Evolutionary conservation across 2,797 vertebrate species (phyloP).

Genomic region (Anisognathus igniventris): DNA sequence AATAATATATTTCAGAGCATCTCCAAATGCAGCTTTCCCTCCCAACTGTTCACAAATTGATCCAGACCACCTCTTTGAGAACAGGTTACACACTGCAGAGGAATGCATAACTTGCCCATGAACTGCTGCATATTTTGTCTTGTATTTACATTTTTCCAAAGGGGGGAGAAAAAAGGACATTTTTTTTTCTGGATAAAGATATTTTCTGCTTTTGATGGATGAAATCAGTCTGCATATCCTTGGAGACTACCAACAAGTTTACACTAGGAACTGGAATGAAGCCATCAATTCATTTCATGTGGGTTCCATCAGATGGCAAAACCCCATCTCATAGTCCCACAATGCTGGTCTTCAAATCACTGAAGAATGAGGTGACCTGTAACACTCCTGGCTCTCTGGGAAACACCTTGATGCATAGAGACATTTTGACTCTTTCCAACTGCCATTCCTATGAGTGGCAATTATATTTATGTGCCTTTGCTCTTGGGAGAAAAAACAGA

Average conservation of each 20-base stretch:
- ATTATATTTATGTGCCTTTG: neutral
- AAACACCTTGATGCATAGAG: neutral
- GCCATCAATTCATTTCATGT: neutral
- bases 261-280: constrained; percentile 22
- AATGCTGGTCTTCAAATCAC: neutral
- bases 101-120: constrained; percentile 61
- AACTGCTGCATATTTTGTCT: constrained; percentile 56
- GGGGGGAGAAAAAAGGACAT: neutral
- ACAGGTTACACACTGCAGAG: constrained; percentile 51
- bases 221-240: constrained; percentile 40
- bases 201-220: constrained; percentile 55
- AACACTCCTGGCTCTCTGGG: neutral
- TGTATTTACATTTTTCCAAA: constrained; percentile 58
- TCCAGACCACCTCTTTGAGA: constrained; percentile 57
- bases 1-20: neutral
- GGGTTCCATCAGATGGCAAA: constrained; percentile 3
- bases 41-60: constrained; percentile 16
- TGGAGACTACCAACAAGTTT: constrained; percentile 39
- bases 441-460: neutral
- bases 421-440: neutral
- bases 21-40: neutral
- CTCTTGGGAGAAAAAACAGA: neutral
- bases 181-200: neutral
- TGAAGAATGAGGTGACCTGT: neutral
- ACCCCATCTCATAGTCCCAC: neutral